Evolutionary conservation across 2,797 vertebrate species (phyloP), one percentile per base, ranked within the genome.

Genomic region (Hippocampus kuda): DNA sequence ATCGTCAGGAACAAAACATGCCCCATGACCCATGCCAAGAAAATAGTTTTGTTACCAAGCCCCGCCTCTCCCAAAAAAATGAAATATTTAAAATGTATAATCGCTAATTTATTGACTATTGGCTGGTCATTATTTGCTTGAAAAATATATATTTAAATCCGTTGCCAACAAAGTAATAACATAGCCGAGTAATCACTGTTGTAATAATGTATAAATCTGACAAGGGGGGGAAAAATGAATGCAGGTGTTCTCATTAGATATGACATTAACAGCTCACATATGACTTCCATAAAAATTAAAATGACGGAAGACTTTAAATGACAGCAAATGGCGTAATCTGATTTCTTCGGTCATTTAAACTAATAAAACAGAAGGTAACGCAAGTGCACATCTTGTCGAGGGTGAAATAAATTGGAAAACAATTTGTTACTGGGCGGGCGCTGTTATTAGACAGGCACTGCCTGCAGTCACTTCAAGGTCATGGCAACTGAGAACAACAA

Each of bases 401-500:
- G 63, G 18, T 48, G 63, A 48, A 49, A 48, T 48, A 27, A 65
- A 48, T 48, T 65, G 15, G 6, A 10, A 46, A 65, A 48, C 10
- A 46, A 48, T 65, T 65, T 65, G 27, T 65, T 48, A 48, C 8
- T 27, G 15, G 49, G 27, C 27, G 63, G 42, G 41, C 16, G 44
- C 48, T 20, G 16, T 65, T 27, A 48, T 27, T 24, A 65, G 63
- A 27, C 24, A 27, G 2, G 24, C 63, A 48, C 12, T 24, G 62
- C 26, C 24, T 22, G 24, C 65, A 42, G 26, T 66, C 26, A 67
- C 48, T 51, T 30, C 48, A 67, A 54, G 65, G 65, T 20, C 49
- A 67, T 38, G 20, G 46, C 30, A 49, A n/a, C 27, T 67, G 34
- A 67, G 68, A 53, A 75, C 26, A 72, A 46, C 53, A n/a, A 44